phyloP scores from a whole-genome alignment of 2,113 vertebrate species.

The Hypomesus transpacificus region DNA sequence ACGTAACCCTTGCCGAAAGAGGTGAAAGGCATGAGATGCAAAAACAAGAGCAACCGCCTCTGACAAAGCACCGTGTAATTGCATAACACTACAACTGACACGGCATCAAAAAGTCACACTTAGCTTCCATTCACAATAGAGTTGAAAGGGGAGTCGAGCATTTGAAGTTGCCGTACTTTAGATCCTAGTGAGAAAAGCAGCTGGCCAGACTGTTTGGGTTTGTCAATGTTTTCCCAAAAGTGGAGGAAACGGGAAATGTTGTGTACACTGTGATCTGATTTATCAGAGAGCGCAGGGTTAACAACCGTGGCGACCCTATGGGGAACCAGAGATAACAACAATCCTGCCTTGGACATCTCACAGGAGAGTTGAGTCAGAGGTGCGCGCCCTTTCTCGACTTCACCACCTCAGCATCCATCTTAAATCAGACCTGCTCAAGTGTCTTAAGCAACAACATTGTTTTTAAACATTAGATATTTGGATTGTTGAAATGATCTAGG shows the following conservation, averaged over 20 bases:
- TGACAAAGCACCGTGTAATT: constrained; percentile 44
- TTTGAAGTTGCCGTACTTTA: constrained; percentile 30
- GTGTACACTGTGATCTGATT: constrained; percentile 42
- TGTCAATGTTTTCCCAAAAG: constrained; percentile 48
- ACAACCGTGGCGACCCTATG: constrained; percentile 51
- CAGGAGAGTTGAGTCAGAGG: constrained; percentile 17
- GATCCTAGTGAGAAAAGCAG: constrained; percentile 44
- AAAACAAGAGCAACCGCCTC: constrained; percentile 43
- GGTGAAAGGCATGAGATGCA: constrained; percentile 51
- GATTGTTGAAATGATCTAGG: constrained; percentile 12
- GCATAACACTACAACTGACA: constrained; percentile 36
- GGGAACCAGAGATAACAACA: constrained; percentile 33
- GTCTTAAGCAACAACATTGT: constrained; percentile 21
- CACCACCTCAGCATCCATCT: constrained; percentile 19
- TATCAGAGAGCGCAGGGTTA: constrained; percentile 49
- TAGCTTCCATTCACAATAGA: constrained; percentile 44
- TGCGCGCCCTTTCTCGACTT: neutral
- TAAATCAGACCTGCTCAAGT: constrained; percentile 1
- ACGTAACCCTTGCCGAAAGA: constrained; percentile 53
- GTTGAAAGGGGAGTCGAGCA: constrained; percentile 45
- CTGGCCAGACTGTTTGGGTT: constrained; percentile 14
- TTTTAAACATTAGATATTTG: constrained; percentile 14
- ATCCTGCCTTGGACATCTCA: constrained; percentile 26
- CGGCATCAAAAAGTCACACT: constrained; percentile 39
- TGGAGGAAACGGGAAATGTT: constrained; percentile 49